Evolutionary conservation across 2,888 invertebrate genomes (phyloP), one percentile per base, ranked within the genome.

Genomic region (Liodrosophila aerea): DNA sequence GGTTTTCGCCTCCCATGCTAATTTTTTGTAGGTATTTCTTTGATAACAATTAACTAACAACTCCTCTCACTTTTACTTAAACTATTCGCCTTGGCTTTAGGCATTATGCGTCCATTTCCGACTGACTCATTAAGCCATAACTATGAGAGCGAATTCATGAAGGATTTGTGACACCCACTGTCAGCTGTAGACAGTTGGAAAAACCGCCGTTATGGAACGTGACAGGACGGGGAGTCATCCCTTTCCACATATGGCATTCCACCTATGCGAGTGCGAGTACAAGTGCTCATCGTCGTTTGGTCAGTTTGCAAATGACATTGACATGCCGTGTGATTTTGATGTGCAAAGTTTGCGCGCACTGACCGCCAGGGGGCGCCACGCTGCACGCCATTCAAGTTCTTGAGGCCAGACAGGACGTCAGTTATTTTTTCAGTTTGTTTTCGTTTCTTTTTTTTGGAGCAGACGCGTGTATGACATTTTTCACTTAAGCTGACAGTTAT

Each of bases 401-500:
- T 49, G 49, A 33, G 57, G 52, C 45, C 56, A 46, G 63, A 63
- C 54, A 50, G 49, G 39, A 45, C 43, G 52, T 43, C 49, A 37
- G 36, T 39, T 39, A 16, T 39, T 15, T 15, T 18, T 22, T 7
- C 4, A 12, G 12, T 37, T 31, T 12, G 15, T 40, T 49, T 59
- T 51, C 34, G 43, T 51, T 53, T 36, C 53, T 39, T 9, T 9
- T 11, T 39, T 39, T 39, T 39, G 39, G 18, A 39, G 53, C 68
- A 71, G 76, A 74, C 75, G 73, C 70, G 65, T 72, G 66, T 83
- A 83, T 85, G 85, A 86, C 85, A 83, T 83, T 86, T 87, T 86
- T 86, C 78, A 87, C 87, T 86, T 83, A 84, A 84, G 86, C 77
- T 81, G 81, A 76, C 86, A 84, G 73, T 64, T 76, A 85, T 83